Evolutionary conservation across 2,888 invertebrate species (phyloP).

Genomic region (Anthophora plumipes): DNA sequence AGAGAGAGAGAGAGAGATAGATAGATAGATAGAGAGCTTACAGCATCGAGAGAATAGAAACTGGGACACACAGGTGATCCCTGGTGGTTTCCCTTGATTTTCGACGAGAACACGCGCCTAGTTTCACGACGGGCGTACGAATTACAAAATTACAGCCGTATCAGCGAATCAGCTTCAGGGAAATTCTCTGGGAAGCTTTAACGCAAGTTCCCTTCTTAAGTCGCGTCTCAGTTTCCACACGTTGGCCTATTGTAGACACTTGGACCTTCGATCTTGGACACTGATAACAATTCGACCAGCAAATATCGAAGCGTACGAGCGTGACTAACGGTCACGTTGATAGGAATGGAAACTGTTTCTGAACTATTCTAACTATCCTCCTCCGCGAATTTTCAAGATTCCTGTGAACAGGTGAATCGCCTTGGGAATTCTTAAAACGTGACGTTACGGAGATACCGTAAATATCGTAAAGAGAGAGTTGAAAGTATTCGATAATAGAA

Average conservation of each 20-base stretch:
- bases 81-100: constrained; percentile 70
- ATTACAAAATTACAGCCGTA: constrained; percentile 65
- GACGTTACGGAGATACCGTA: background rate
- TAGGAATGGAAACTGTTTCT: background rate
- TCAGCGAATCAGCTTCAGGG: constrained; percentile 45
- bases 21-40: too few relatives aligned
- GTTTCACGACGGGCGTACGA: constrained; percentile 57
- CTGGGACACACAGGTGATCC: constrained; percentile 73
- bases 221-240: constrained; percentile 24
- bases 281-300: constrained; percentile 27
- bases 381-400: constrained; percentile 18
- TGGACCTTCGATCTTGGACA: constrained; percentile 15
- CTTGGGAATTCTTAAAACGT: background rate
- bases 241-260: constrained; percentile 1
- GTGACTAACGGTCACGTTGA: background rate
- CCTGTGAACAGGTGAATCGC: background rate
- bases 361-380: constrained; percentile 21
- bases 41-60: constrained; percentile 71
- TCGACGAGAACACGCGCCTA: constrained; percentile 67
- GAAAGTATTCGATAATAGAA: background rate
- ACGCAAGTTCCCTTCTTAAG: background rate
- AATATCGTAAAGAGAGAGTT: background rate
- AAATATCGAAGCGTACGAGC: constrained; percentile 9
- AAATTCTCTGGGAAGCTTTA: constrained; percentile 50
- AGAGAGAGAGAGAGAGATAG: too few relatives aligned